phyloP scores from a whole-genome alignment of 2,113 vertebrate genomes.

The Tautogolabrus adspersus region DNA sequence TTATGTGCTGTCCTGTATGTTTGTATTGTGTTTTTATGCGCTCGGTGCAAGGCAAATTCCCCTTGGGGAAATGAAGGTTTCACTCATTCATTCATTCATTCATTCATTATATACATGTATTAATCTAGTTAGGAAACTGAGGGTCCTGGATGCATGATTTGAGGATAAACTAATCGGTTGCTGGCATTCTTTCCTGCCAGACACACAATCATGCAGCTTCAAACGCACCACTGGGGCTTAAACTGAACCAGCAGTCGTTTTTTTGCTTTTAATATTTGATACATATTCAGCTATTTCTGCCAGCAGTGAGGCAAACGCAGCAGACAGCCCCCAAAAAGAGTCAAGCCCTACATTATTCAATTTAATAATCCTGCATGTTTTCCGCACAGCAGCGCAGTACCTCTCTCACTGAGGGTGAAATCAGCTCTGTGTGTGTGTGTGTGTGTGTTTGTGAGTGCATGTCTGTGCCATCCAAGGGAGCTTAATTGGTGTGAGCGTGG shows the following conservation, averaged over 20 bases:
- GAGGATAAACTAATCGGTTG: constrained; percentile 25
- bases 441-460: constrained; percentile 3
- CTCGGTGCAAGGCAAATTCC: too few species aligned
- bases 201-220: constrained; percentile 21
- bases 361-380: constrained; percentile 56
- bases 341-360: constrained; percentile 64
- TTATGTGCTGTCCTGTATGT: too few species aligned
- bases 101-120: background rate
- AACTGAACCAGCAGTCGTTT: background rate
- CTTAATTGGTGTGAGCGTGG: constrained; percentile 42
- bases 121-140: background rate
- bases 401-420: constrained; percentile 31
- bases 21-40: too few species aligned
- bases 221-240: constrained; percentile 7
- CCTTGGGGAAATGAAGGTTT: too few species aligned
- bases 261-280: constrained; percentile 73
- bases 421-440: constrained; percentile 6
- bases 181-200: background rate
- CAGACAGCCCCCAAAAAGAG: constrained; percentile 45
- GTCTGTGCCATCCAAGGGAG: constrained; percentile 9
- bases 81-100: background rate
- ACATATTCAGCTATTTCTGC: constrained; percentile 68
- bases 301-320: constrained; percentile 50
- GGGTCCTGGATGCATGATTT: background rate
- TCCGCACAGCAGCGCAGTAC: constrained; percentile 40